Percentiles rank a stretch among this genome's conserved stretches.
Conservation (phyloP, 1,140 invertebrate genomes). For the Whitmania pigra region DNA sequence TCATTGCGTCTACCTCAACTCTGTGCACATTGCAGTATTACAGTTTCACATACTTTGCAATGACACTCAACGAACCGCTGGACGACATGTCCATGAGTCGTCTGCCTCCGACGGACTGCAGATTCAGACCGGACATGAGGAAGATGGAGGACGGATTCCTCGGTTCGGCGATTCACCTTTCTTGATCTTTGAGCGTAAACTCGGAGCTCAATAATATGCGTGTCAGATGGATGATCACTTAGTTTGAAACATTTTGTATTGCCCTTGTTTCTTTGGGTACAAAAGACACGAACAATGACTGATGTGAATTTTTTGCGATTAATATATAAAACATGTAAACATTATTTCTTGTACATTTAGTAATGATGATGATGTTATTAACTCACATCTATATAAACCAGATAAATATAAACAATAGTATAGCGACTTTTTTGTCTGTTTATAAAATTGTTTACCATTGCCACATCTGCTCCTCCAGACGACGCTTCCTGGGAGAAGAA, state of each 20-base stretch:
- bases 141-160: conserved; percentile 64
- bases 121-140: conserved; percentile 76
- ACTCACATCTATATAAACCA: too few species aligned
- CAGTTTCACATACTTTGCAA: conserved; percentile 81
- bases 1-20: not conserved
- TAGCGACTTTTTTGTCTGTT: too few species aligned
- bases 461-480: conserved; percentile 44
- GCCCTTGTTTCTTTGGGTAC: too few species aligned
- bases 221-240: too few species aligned
- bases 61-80: conserved; percentile 75
- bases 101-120: conserved; percentile 74
- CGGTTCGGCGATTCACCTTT: not conserved
- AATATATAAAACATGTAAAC: too few species aligned
- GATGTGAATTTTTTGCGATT: too few species aligned
- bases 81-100: conserved; percentile 28
- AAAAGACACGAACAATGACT: too few species aligned
- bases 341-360: too few species aligned
- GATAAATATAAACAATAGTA: too few species aligned
- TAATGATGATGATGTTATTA: not conserved
- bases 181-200: not conserved
- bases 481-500: conserved; percentile 74
- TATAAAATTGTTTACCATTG: not conserved
- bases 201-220: too few species aligned
- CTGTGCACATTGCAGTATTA: conserved; percentile 53
- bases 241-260: too few species aligned